Evolutionary conservation across 1,140 invertebrate species (phyloP).

Genomic region (Scaptomyza montana): DNA sequence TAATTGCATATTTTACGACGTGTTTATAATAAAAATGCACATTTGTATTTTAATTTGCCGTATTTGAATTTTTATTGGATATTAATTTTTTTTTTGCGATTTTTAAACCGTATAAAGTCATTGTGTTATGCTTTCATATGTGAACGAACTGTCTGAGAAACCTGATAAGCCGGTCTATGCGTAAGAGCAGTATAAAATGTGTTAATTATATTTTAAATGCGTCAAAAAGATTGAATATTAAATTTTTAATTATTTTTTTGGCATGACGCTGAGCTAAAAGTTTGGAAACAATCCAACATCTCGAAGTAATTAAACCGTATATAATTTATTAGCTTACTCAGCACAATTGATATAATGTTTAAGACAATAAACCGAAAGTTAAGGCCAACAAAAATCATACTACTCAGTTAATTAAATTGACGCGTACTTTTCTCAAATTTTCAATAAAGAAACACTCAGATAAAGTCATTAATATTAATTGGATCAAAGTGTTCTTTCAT

Average conservation of each 20-base stretch:
- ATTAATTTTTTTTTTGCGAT: background rate
- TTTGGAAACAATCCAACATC: background rate
- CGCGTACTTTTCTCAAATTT: background rate
- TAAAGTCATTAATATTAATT: background rate
- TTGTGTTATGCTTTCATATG: slow-evolving; percentile 28
- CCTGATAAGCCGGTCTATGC: slow-evolving; percentile 37
- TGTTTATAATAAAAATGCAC: background rate
- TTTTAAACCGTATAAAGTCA: slow-evolving; percentile 37
- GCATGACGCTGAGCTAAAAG: background rate
- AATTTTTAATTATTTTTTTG: slow-evolving; percentile 15
- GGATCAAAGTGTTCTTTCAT: background rate
- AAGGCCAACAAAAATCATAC: background rate
- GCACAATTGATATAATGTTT: too few relatives aligned
- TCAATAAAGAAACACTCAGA: background rate
- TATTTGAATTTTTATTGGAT: slow-evolving; percentile 11
- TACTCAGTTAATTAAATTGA: background rate
- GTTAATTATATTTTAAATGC: background rate
- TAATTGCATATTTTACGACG: slow-evolving; percentile 7
- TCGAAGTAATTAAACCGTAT: background rate
- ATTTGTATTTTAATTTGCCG: slow-evolving; percentile 9
- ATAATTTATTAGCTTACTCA: background rate
- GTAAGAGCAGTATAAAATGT: slow-evolving; percentile 8
- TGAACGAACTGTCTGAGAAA: slow-evolving; percentile 47
- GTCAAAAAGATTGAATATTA: slow-evolving; percentile 12
- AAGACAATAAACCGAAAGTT: background rate